Conservation (phyloP, 2,113 vertebrate genomes). For the Lipophrys pholis region DNA sequence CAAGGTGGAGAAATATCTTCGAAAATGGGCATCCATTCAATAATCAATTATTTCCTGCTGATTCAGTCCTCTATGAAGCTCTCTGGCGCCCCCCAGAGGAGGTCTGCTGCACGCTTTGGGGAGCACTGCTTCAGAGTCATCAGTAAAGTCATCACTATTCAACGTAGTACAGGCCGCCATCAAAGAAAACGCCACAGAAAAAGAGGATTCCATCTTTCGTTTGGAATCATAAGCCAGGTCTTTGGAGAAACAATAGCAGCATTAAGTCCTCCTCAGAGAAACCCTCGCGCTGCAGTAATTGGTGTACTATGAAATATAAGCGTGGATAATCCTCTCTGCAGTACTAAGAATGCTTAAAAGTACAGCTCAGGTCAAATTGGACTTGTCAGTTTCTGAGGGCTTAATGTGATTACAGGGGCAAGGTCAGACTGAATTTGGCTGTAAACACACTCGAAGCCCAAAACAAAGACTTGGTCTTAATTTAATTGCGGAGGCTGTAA, state of each 20-base stretch:
- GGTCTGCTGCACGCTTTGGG: no score
- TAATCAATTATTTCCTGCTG: no score
- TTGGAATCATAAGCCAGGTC: background rate
- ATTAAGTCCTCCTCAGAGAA: slow-evolving; percentile 5
- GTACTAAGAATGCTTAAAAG: slow-evolving; percentile 17
- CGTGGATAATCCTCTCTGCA: slow-evolving; percentile 43
- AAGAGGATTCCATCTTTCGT: no score
- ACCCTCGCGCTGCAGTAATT: slow-evolving; percentile 18
- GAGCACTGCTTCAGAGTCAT: no score
- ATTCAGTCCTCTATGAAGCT: no score
- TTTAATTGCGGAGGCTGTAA: slow-evolving; percentile 24
- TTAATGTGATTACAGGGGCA: slow-evolving; percentile 39
- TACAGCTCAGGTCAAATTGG: slow-evolving; percentile 38
- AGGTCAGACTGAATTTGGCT: slow-evolving; percentile 20
- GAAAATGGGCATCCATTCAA: no score
- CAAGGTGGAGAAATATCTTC: no score
- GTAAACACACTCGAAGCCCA: background rate
- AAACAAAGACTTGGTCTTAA: slow-evolving; percentile 22
- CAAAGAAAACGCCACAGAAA: no score
- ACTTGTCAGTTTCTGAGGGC: slow-evolving; percentile 38
- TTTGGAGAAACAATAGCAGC: slow-evolving; percentile 1
- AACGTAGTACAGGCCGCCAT: no score
- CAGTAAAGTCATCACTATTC: no score
- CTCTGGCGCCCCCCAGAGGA: no score
- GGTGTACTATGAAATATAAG: slow-evolving; percentile 9